These are phyloP conservation scores for Trichoplusia ni DNA, from an alignment of 1,140 invertebrate genomes.

Conservation along the genomic window DNA sequence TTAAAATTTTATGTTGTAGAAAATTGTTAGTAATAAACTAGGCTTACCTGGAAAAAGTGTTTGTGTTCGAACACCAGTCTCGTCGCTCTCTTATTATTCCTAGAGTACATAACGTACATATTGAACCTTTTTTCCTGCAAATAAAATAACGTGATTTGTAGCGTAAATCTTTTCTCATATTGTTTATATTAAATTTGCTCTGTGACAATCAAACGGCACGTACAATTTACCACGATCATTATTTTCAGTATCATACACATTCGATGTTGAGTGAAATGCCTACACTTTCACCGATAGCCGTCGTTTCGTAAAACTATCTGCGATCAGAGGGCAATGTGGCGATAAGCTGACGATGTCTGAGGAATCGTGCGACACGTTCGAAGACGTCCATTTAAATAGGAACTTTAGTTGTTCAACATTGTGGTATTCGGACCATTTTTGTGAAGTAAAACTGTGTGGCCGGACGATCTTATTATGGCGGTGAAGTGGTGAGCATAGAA, in stretches of 20 bases:
- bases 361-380: conserved; percentile 54
- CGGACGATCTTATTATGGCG: conserved; percentile 34
- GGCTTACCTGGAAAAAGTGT: conserved; percentile 74
- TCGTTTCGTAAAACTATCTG: conserved; percentile 38
- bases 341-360: conserved; percentile 36
- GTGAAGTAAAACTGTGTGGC: conserved; percentile 28
- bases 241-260: conserved; percentile 11
- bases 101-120: conserved; percentile 81
- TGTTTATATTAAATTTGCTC: conserved; percentile 18
- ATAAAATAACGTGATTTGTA: conserved; percentile 43
- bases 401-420: conserved; percentile 32
- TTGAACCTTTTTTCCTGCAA: conserved; percentile 77
- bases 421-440: conserved; percentile 27
- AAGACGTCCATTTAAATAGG: conserved; percentile 34
- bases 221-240: conserved; percentile 18
- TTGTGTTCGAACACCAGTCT: conserved; percentile 75
- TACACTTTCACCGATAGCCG: conserved; percentile 48
- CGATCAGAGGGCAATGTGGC: conserved; percentile 36
- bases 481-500: conserved; percentile 44
- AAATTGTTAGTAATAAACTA: conserved; percentile 1
- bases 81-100: conserved; percentile 78
- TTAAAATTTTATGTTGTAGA: background rate
- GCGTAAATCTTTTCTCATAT: background rate
- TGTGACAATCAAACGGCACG: conserved; percentile 26
- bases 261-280: conserved; percentile 34